A percentile compares a stretch with the other conserved stretches of the same genome.
Conservation (phyloP, 2,888 invertebrate species). For the Subacronicta megacephala region DNA sequence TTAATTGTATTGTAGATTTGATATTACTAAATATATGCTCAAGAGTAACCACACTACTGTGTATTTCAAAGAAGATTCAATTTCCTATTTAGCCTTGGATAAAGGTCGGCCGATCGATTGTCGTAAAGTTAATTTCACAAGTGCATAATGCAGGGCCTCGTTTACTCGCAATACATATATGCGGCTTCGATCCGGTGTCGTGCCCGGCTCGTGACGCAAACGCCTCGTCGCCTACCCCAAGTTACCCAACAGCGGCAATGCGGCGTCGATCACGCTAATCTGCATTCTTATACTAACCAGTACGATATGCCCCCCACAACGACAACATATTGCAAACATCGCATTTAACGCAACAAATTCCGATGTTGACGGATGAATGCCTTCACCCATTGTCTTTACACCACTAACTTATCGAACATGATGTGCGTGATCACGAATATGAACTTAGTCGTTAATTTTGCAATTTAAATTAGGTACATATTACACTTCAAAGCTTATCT, state of each 20-base stretch:
- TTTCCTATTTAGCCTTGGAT: slow-evolving; percentile 56
- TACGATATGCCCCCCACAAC: slow-evolving; percentile 23
- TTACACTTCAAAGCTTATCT: slow-evolving; percentile 37
- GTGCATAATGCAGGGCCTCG: slow-evolving; percentile 65
- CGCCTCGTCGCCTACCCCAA: slow-evolving; percentile 61
- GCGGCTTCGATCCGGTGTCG: slow-evolving; percentile 33
- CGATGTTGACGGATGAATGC: slow-evolving; percentile 27
- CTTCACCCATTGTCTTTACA: slow-evolving; percentile 25
- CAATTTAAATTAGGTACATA: slow-evolving; percentile 27
- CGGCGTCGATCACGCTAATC: slow-evolving; percentile 77
- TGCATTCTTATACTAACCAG: slow-evolving; percentile 68
- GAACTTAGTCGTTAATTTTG: slow-evolving; percentile 29
- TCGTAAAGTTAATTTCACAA: slow-evolving; percentile 59
- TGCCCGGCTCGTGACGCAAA: slow-evolving; percentile 58
- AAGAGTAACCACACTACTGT: slow-evolving; percentile 8
- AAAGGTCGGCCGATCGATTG: slow-evolving; percentile 65
- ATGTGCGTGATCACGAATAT: slow-evolving; percentile 34
- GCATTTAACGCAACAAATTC: slow-evolving; percentile 45
- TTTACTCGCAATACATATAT: slow-evolving; percentile 52
- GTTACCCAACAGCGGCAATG: slow-evolving; percentile 79
- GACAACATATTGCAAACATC: slow-evolving; percentile 31
- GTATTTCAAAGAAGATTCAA: slow-evolving; percentile 19
- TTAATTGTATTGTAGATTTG: slow-evolving; percentile 1
- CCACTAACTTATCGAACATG: slow-evolving; percentile 15
- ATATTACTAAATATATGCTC: slow-evolving; percentile 1